Conservation (phyloP, 2,888 invertebrate species). For the Chrysolina oricalcia region DNA sequence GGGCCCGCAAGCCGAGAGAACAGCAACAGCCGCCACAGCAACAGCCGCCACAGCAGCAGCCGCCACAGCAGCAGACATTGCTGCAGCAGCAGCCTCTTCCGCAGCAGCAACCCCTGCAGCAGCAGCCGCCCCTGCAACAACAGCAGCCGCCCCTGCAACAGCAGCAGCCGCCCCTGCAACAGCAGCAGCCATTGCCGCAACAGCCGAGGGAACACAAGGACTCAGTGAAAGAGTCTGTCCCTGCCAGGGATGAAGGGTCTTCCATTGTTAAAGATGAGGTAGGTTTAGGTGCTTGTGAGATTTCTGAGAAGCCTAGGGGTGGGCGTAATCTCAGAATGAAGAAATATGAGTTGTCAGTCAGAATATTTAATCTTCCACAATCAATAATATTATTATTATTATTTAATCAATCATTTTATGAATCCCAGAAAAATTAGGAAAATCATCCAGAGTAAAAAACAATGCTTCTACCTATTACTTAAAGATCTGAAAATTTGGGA, state of each 20-base stretch:
- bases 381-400: too few species aligned
- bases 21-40: conserved; percentile 41
- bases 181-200: background rate
- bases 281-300: background rate
- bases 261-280: conserved; percentile 55
- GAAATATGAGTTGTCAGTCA: too few species aligned
- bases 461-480: too few species aligned
- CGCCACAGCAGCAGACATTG: background rate
- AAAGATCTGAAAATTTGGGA: too few species aligned
- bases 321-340: too few species aligned
- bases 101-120: background rate
- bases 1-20: conserved; percentile 63
- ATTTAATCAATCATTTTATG: too few species aligned
- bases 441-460: too few species aligned
- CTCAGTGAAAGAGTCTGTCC: conserved; percentile 36
- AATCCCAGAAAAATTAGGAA: too few species aligned
- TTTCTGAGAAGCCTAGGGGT: too few species aligned
- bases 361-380: too few species aligned
- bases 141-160: background rate
- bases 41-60: background rate
- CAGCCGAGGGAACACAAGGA: conserved; percentile 47
- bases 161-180: conserved; percentile 39
- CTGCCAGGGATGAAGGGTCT: conserved; percentile 56
- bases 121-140: background rate
- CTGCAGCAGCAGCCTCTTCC: background rate